These are phyloP conservation scores for Otus sunia DNA, from an alignment of 2,113 vertebrate genomes.

Conservation along the genomic window DNA sequence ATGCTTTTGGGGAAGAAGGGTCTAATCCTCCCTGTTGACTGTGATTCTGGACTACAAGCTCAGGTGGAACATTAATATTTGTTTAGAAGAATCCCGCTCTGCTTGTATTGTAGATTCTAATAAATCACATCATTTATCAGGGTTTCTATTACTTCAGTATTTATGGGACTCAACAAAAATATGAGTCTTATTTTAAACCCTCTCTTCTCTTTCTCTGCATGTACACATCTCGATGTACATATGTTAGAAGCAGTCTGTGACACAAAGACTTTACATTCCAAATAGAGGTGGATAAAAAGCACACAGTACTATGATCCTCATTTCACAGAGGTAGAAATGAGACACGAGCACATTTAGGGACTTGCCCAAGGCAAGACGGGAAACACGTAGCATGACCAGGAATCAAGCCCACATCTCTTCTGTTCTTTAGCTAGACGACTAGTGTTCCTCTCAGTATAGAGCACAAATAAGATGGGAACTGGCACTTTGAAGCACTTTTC, in stretches of 20 bases:
- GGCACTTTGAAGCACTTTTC: conserved; percentile 53
- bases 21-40: fast-evolving
- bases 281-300: neutral
- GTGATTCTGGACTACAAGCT: neutral
- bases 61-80: neutral
- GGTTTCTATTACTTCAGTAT: neutral
- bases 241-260: neutral
- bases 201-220: neutral
- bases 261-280: neutral
- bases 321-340: conserved; percentile 49
- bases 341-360: conserved; percentile 5
- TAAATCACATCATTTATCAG: neutral
- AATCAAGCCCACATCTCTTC: conserved; percentile 27
- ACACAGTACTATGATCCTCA: neutral
- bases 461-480: conserved; percentile 39
- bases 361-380: conserved; percentile 50
- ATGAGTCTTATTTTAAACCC: neutral
- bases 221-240: fast-evolving
- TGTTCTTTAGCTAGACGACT: neutral
- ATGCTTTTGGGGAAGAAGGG: neutral
- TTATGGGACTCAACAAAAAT: neutral
- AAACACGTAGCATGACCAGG: conserved; percentile 1
- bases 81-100: neutral
- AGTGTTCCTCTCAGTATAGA: neutral
- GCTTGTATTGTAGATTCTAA: neutral